Evolutionary conservation across 2,888 invertebrate species (phyloP).

Genomic region (Megastigmus dorsalis): DNA sequence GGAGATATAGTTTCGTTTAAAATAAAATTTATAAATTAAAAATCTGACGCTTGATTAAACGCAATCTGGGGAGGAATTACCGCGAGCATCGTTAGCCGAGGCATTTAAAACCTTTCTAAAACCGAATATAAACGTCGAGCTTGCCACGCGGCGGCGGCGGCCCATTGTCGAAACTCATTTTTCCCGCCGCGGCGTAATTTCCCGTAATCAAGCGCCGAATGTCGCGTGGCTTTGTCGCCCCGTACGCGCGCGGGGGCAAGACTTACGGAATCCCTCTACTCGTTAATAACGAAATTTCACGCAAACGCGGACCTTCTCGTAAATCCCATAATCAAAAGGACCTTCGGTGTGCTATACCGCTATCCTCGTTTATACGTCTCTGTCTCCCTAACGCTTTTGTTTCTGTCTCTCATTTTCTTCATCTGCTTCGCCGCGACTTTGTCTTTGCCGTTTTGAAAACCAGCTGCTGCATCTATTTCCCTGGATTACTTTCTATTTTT

Average conservation of each 20-base stretch:
- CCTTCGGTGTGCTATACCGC: neutral
- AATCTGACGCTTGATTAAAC: too few relatives aligned
- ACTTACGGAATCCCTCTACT: neutral
- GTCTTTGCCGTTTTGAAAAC: neutral
- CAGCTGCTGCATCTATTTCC: neutral
- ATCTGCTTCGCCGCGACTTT: neutral
- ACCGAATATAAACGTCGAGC: too few relatives aligned
- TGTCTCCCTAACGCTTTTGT: too few relatives aligned
- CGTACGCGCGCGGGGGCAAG: too few relatives aligned
- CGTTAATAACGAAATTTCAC: conserved; percentile 36
- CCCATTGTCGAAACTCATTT: too few relatives aligned
- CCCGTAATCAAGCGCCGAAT: conserved; percentile 22
- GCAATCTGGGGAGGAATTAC: too few relatives aligned
- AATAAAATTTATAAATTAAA: too few relatives aligned
- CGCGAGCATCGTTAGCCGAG: too few relatives aligned
- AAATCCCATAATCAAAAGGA: conserved; percentile 1
- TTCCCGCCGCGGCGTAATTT: too few relatives aligned
- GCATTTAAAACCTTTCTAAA: too few relatives aligned
- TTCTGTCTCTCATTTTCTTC: neutral
- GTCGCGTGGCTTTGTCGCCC: neutral
- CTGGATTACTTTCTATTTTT: neutral
- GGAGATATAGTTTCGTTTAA: too few relatives aligned
- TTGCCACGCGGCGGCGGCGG: too few relatives aligned
- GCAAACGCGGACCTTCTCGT: neutral
- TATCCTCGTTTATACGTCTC: neutral